A percentile compares a stretch with the other conserved stretches of the same genome.
These are phyloP conservation scores for Pachydiplax longipennis DNA, from an alignment of 2,888 invertebrate genomes.

Conservation along the genomic window DNA sequence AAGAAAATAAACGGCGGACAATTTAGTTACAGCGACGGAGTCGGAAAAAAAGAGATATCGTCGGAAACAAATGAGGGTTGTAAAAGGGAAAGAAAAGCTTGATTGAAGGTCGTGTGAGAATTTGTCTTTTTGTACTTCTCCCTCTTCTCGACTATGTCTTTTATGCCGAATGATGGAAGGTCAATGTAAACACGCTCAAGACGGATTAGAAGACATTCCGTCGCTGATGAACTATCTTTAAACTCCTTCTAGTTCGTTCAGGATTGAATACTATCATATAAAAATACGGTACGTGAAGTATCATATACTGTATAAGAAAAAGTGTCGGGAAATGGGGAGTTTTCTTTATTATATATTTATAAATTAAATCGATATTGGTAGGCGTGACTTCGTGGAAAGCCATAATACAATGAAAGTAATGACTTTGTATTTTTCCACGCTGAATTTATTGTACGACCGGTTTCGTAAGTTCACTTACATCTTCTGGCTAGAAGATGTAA, in stretches of 20 bases:
- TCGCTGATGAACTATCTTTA: not conserved
- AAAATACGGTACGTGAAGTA: too few species aligned
- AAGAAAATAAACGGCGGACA: constrained; percentile 12
- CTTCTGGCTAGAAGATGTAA: too few species aligned
- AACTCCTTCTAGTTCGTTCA: not conserved
- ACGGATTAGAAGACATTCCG: not conserved
- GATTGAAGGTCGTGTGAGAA: constrained; percentile 8
- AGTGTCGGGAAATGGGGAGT: too few species aligned
- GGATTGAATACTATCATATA: too few species aligned
- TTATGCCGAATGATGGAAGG: not conserved
- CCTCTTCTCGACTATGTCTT: not conserved
- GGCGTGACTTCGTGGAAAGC: too few species aligned
- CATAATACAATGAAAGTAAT: too few species aligned
- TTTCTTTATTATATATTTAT: too few species aligned
- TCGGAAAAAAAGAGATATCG: not conserved
- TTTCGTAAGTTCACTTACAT: too few species aligned
- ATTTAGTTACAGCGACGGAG: constrained; percentile 21
- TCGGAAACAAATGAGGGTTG: constrained; percentile 35
- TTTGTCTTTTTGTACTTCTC: not conserved
- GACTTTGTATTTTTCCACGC: too few species aligned
- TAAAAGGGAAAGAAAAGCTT: not conserved
- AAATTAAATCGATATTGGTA: too few species aligned
- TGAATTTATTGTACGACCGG: too few species aligned
- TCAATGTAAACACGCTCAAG: not conserved
- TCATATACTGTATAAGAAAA: too few species aligned